Evolutionary conservation across 2,113 vertebrate genomes (phyloP).

Genomic region (Brienomyrus longianalis): DNA sequence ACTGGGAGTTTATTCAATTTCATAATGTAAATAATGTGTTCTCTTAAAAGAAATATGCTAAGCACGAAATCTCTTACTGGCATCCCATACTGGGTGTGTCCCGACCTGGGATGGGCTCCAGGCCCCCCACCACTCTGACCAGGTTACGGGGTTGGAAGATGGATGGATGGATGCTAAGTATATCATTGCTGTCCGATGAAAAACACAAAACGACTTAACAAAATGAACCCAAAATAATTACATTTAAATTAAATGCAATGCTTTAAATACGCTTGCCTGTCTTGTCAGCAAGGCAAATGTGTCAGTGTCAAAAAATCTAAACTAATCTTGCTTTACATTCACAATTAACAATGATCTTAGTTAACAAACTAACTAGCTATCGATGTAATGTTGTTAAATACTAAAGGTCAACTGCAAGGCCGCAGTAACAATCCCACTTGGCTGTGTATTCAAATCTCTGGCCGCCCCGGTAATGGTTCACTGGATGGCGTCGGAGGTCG

Average conservation of each 20-base stretch:
- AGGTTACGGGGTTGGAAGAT: not conserved
- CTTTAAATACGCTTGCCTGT: not conserved
- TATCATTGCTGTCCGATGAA: not conserved
- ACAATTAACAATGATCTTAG: not conserved
- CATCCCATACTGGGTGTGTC: not conserved
- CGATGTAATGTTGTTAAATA: not conserved
- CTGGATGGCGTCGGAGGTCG: not conserved
- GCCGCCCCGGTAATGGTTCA: not conserved
- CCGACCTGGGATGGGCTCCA: not conserved
- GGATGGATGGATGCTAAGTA: not conserved
- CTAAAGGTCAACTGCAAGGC: not conserved
- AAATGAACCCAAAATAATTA: not conserved
- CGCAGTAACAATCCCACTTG: not conserved
- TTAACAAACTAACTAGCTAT: not conserved
- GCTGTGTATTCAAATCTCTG: not conserved
- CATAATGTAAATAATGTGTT: conserved; percentile 1
- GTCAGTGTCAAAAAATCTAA: not conserved
- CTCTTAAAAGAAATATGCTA: not conserved
- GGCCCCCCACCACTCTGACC: not conserved
- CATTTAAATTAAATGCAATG: not conserved
- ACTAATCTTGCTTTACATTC: not conserved
- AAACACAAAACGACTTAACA: not conserved
- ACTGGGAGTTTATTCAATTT: not conserved
- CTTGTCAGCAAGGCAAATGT: not conserved
- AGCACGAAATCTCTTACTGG: not conserved